These are phyloP conservation scores for Dromius quadrimaculatus DNA, from an alignment of 2,888 invertebrate genomes.

Conservation along the genomic window DNA sequence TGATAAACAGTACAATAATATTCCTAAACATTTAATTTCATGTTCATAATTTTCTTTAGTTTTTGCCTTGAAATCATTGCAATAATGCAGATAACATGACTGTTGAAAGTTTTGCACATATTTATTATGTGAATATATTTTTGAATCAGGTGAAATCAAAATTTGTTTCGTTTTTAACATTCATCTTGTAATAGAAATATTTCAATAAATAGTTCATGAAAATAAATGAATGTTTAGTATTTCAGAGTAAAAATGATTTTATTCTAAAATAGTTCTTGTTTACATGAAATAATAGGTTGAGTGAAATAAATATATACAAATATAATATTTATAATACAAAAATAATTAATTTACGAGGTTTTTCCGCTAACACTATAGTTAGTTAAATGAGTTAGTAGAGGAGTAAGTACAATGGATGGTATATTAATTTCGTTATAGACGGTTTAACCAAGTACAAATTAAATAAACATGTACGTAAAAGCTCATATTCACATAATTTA, in stretches of 20 bases:
- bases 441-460: slow-evolving; percentile 11
- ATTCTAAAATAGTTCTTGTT: slow-evolving; percentile 28
- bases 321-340: slow-evolving; percentile 32
- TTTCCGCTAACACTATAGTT: slow-evolving; percentile 2
- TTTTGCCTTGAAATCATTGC: no score
- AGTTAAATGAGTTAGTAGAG: slow-evolving; percentile 3
- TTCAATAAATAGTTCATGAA: no score
- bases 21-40: no score
- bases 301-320: slow-evolving; percentile 33
- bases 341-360: slow-evolving; percentile 26
- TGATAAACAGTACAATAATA: slow-evolving; percentile 7
- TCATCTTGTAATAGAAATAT: no score
- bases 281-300: slow-evolving; percentile 7
- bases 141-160: no score
- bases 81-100: no score
- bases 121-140: no score
- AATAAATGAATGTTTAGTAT: slow-evolving; percentile 1
- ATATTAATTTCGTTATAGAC: slow-evolving; percentile 21
- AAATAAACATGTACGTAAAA: slow-evolving; percentile 16
- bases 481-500: slow-evolving; percentile 20
- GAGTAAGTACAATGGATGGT: slow-evolving; percentile 20
- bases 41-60: no score
- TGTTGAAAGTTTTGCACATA: no score
- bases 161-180: no score
- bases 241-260: slow-evolving; percentile 27